Percentiles rank a stretch among this genome's conserved stretches.
Conservation (phyloP, 2,797 vertebrate genomes). For the Carapus acus region DNA sequence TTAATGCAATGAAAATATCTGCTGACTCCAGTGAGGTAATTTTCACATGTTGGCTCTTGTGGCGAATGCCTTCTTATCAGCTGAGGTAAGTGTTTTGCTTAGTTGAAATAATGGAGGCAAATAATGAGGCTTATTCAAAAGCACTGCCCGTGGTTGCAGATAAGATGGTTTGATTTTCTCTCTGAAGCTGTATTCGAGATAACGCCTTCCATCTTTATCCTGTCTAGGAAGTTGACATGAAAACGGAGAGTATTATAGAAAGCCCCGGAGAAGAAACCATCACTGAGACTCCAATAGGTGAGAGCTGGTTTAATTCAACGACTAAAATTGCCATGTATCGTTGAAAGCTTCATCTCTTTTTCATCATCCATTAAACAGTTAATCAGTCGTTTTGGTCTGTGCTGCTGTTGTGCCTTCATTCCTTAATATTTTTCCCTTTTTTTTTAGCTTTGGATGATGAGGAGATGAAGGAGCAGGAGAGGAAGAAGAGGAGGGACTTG, state of each 20-base stretch:
- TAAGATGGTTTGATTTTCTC: not conserved
- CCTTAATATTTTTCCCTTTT: not conserved
- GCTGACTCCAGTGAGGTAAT: too few relatives aligned
- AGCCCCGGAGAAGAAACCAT: not conserved
- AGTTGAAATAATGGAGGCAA: too few relatives aligned
- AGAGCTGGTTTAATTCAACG: conserved; percentile 5
- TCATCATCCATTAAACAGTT: too few relatives aligned
- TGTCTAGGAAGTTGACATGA: conserved; percentile 20
- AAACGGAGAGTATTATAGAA: conserved; percentile 1
- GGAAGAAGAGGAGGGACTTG: conserved; percentile 47
- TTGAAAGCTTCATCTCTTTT: too few relatives aligned
- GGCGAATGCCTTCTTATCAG: too few relatives aligned
- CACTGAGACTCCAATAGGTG: conserved; percentile 6
- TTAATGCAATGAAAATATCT: too few relatives aligned
- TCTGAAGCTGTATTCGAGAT: not conserved
- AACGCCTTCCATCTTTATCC: not conserved
- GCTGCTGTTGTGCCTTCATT: not conserved
- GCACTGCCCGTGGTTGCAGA: too few relatives aligned
- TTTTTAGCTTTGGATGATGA: conserved; percentile 34
- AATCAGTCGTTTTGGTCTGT: too few relatives aligned
- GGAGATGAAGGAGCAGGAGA: conserved; percentile 48
- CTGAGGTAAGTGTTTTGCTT: too few relatives aligned
- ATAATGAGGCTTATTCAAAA: too few relatives aligned
- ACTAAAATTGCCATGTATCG: too few relatives aligned
- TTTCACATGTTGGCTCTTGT: too few relatives aligned